These are phyloP conservation scores for Nesidiocoris tenuis DNA, from an alignment of 2,888 invertebrate species.

Conservation along the genomic window DNA sequence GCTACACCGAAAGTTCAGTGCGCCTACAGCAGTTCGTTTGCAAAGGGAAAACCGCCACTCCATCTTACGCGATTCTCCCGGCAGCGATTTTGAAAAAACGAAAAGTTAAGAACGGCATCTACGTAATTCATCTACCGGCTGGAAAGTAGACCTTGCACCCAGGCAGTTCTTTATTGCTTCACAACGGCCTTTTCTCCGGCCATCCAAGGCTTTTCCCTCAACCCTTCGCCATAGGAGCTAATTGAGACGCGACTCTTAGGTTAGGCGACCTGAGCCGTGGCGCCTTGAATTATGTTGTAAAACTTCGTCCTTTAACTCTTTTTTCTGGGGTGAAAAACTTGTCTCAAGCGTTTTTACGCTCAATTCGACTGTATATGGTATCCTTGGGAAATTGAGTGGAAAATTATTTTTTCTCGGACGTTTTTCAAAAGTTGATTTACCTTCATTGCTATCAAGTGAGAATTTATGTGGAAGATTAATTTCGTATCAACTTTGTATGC, in stretches of 20 bases:
- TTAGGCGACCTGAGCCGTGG: background rate
- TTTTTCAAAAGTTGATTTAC: too few relatives aligned
- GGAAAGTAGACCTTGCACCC: background rate
- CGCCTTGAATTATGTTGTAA: background rate
- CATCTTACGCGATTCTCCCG: too few relatives aligned
- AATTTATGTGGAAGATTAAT: too few relatives aligned
- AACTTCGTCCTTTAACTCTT: background rate
- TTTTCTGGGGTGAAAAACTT: too few relatives aligned
- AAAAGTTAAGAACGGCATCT: background rate
- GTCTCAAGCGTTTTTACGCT: too few relatives aligned
- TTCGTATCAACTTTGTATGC: too few relatives aligned
- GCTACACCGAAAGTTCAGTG: constrained; percentile 27
- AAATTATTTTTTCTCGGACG: too few relatives aligned
- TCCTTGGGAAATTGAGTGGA: too few relatives aligned
- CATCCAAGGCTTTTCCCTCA: background rate
- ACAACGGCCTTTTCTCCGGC: background rate
- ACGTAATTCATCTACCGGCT: background rate
- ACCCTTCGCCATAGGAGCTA: background rate
- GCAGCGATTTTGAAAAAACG: background rate
- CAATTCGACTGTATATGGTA: too few relatives aligned
- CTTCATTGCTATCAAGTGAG: too few relatives aligned
- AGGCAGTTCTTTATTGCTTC: constrained; percentile 15
- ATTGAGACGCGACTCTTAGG: constrained; percentile 1
- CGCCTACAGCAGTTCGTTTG: background rate
- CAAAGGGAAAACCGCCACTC: constrained; percentile 8